Conservation (phyloP, 2,888 invertebrate species). For the Lampropteryx suffumata region DNA sequence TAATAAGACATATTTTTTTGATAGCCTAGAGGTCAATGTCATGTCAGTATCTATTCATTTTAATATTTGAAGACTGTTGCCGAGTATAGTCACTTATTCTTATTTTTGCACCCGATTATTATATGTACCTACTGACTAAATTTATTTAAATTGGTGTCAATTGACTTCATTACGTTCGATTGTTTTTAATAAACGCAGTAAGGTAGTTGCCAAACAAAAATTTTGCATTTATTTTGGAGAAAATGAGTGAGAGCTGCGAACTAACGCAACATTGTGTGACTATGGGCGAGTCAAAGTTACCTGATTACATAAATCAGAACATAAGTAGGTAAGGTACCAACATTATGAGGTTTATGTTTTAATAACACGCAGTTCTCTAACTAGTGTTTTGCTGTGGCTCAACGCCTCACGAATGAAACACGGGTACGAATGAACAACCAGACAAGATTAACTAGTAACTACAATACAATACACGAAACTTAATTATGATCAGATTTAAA, state of each 20-base stretch:
- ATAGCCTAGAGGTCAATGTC: too few relatives aligned
- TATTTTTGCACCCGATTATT: conserved; percentile 9
- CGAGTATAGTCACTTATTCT: too few relatives aligned
- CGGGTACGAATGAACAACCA: too few relatives aligned
- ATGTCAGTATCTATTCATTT: too few relatives aligned
- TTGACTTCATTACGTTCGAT: conserved; percentile 19
- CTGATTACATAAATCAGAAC: conserved; percentile 10
- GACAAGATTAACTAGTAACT: too few relatives aligned
- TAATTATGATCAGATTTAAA: conserved; percentile 14
- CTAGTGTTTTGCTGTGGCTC: conserved; percentile 1
- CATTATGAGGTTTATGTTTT: conserved; percentile 22
- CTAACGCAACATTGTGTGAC: conserved; percentile 5
- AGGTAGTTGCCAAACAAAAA: neutral
- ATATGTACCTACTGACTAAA: conserved; percentile 2
- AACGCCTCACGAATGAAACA: neutral
- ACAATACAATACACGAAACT: too few relatives aligned
- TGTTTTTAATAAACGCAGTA: conserved; percentile 15
- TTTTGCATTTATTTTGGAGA: conserved; percentile 9
- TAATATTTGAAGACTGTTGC: conserved; percentile 1
- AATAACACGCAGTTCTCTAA: conserved; percentile 25
- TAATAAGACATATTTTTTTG: neutral
- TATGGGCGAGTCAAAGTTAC: conserved; percentile 3
- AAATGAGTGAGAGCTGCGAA: conserved; percentile 1
- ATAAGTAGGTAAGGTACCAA: too few relatives aligned
- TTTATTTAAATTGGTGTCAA: conserved; percentile 27